phyloP scores from a whole-genome alignment of 2,888 invertebrate genomes.

The Norana najaformis region DNA sequence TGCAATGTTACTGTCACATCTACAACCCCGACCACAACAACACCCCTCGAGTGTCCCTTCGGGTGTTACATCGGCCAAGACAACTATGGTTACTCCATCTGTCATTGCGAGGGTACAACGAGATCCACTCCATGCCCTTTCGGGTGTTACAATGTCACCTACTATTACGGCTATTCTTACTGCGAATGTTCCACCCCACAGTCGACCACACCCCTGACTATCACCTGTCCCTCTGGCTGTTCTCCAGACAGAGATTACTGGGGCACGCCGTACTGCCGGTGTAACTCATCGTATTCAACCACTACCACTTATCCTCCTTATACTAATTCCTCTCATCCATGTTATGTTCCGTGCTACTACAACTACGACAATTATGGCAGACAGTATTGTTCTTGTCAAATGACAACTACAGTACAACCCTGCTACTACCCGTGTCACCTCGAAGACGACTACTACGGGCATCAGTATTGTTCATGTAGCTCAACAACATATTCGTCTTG shows the following conservation, averaged over 20 bases:
- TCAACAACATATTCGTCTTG: background rate
- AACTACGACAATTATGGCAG: background rate
- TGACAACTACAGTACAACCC: background rate
- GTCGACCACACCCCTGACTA: background rate
- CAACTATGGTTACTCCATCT: background rate
- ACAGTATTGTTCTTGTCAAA: background rate
- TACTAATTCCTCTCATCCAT: background rate
- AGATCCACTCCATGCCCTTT: background rate
- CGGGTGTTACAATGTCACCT: constrained; percentile 1
- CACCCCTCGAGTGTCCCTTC: background rate
- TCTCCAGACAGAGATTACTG: background rate
- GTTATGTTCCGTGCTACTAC: background rate
- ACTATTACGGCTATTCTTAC: background rate
- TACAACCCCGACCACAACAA: background rate
- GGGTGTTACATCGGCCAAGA: background rate
- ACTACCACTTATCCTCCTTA: background rate
- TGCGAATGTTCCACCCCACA: background rate
- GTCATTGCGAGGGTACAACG: background rate
- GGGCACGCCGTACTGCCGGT: background rate
- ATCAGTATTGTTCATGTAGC: background rate
- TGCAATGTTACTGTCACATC: background rate
- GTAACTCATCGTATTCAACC: background rate
- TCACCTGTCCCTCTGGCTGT: background rate
- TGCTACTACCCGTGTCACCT: background rate
- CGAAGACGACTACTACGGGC: background rate